Evolutionary conservation across 2,797 vertebrate species (phyloP).

Genomic region (Tragelaphus eurycerus): DNA sequence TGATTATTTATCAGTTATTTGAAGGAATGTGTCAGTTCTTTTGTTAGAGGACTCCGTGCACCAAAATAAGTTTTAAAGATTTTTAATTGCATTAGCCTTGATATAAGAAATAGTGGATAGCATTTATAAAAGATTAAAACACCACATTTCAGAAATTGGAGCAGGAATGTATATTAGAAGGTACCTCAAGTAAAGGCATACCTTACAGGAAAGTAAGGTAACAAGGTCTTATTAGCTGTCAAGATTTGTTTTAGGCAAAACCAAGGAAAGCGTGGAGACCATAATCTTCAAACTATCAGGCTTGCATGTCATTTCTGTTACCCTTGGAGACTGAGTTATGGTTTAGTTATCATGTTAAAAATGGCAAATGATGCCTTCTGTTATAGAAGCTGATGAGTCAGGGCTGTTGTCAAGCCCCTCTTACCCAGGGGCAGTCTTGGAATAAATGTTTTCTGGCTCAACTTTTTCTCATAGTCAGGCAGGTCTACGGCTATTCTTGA

Average conservation of each 20-base stretch:
- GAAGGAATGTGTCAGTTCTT: neutral
- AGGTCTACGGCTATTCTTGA: neutral
- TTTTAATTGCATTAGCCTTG: neutral
- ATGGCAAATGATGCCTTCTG: neutral
- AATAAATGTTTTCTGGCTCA: neutral
- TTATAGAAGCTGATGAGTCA: neutral
- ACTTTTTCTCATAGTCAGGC: neutral
- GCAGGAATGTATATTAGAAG: neutral
- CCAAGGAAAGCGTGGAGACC: neutral
- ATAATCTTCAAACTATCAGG: neutral
- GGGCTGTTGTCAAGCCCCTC: neutral
- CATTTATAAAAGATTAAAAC: neutral
- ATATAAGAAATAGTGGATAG: neutral
- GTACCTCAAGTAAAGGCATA: neutral
- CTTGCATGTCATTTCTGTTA: neutral
- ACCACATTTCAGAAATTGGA: neutral
- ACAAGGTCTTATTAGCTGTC: neutral
- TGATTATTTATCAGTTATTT: neutral
- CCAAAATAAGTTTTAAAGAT: neutral
- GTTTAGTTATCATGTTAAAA: neutral
- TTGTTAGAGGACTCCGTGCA: neutral
- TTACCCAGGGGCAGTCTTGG: neutral
- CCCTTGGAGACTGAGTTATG: neutral
- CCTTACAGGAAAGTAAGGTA: neutral
- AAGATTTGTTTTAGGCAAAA: neutral